These are phyloP conservation scores for Eristalis intricaria DNA, from an alignment of 2,888 invertebrate genomes.

Conservation along the genomic window DNA sequence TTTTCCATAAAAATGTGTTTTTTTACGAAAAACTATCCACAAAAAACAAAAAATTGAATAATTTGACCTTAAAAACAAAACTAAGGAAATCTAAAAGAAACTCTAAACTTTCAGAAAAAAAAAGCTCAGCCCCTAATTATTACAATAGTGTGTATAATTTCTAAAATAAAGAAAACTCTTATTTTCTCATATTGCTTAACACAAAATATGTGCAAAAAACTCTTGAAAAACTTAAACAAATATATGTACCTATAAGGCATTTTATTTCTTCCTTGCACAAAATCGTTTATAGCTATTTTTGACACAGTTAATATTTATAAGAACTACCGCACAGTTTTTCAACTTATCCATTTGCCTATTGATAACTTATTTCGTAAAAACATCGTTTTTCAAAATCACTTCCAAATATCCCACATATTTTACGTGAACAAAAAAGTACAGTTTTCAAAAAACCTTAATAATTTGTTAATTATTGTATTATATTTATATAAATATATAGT, in stretches of 20 bases:
- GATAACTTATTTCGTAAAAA: slow-evolving; percentile 28
- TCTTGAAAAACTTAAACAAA: not conserved
- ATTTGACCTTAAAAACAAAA: slow-evolving; percentile 1
- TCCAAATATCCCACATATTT: slow-evolving; percentile 38
- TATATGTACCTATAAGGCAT: not conserved
- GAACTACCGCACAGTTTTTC: slow-evolving; percentile 53
- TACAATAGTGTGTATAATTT: slow-evolving; percentile 54
- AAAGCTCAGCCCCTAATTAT: slow-evolving; percentile 40
- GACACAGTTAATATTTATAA: slow-evolving; percentile 19
- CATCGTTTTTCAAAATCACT: slow-evolving; percentile 18
- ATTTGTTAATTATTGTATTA: slow-evolving; percentile 62
- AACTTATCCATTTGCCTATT: slow-evolving; percentile 39
- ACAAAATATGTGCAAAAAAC: slow-evolving; percentile 19
- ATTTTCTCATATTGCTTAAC: not conserved
- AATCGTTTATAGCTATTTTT: slow-evolving; percentile 37
- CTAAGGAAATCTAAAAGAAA: not conserved
- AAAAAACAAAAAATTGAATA: not conserved
- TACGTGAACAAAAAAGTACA: not conserved
- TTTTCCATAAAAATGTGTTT: not conserved
- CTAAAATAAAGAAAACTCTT: not conserved
- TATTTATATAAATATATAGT: slow-evolving; percentile 41
- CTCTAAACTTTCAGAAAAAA: not conserved
- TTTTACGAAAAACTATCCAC: not conserved
- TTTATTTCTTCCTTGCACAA: slow-evolving; percentile 53
- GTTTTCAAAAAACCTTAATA: slow-evolving; percentile 6